Evolutionary conservation across 2,888 invertebrate genomes (phyloP), one percentile per base, ranked within the genome.

Genomic region (Lasioglossum vierecki): DNA sequence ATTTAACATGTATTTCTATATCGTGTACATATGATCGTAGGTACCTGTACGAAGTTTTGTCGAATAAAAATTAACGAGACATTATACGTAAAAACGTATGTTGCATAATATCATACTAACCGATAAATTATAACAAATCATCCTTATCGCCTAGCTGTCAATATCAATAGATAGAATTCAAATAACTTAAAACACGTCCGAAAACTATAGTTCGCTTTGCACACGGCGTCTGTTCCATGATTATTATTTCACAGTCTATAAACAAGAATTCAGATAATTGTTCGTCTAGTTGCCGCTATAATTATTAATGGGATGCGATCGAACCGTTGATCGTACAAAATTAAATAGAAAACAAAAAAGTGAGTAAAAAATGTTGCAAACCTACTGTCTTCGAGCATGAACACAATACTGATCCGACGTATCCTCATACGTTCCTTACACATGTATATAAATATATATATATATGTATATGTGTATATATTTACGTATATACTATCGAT

Each of bases 61-160:
- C 81, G 83, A 88, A 86, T 88, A 88, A 90, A 88, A 83, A 22
- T 87, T 87, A 85, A 89, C 83, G 85, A 91, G 85, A 89, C 72
- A 82, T 79, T 87, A 82, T 80, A 87, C 39, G 82, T 83, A 76
- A n/a, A 22, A 30, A 53, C 76, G 83, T 83, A 81, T 75, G 49
- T 76, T 84, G 53, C 68, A 78, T 77, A 82, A 88, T 76, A 78
- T 72, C 53, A 5, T 80, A 53, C 39, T 73, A 57, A 72, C 66
- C 53, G 66, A 77, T 84, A 80, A 83, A 83, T 79, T 71, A 70
- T 75, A 86, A 89, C 68, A 83, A 77, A 77, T 60, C 63, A 79
- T 81, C 72, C 77, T 49, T 78, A 80, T 49, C 9, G n/a, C 39
- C 73, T 82, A 82, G 39, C 35, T 41, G 22, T 49, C 75, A 41